These are phyloP conservation scores for Pagetopsis macropterus DNA, from an alignment of 2,797 vertebrate species.

Conservation along the genomic window DNA sequence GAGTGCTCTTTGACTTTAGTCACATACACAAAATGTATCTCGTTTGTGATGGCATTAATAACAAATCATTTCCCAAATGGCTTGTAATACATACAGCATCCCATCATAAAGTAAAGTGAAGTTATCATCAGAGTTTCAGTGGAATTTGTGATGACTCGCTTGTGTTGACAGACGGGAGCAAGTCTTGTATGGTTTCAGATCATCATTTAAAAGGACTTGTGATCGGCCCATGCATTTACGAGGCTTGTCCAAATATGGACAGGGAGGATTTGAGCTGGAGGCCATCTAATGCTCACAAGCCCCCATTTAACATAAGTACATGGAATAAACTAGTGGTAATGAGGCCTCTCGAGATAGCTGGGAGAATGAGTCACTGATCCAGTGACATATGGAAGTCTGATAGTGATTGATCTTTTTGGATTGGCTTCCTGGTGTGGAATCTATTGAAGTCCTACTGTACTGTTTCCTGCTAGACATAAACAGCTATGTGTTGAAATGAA, in stretches of 20 bases:
- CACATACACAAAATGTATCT: background rate
- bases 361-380: slow-evolving; percentile 47
- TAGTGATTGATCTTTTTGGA: slow-evolving; percentile 14
- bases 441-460: slow-evolving; percentile 7
- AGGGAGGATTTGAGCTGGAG: slow-evolving; percentile 33
- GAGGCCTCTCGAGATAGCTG: slow-evolving; percentile 49
- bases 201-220: slow-evolving; percentile 41
- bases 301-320: slow-evolving; percentile 43
- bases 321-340: slow-evolving; percentile 59
- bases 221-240: slow-evolving; percentile 24
- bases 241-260: slow-evolving; percentile 33
- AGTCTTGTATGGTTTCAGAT: background rate
- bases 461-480: background rate
- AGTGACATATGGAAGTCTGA: slow-evolving; percentile 46
- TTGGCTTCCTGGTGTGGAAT: slow-evolving; percentile 28
- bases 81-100: background rate
- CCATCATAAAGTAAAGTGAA: background rate
- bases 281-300: slow-evolving; percentile 36
- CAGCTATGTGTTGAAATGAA: background rate
- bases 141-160: slow-evolving; percentile 19
- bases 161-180: slow-evolving; percentile 5
- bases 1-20: background rate
- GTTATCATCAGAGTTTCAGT: background rate
- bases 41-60: background rate
- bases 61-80: background rate